These are phyloP conservation scores for Hycleus phaleratus DNA, from an alignment of 1,140 invertebrate genomes.

Conservation along the genomic window DNA sequence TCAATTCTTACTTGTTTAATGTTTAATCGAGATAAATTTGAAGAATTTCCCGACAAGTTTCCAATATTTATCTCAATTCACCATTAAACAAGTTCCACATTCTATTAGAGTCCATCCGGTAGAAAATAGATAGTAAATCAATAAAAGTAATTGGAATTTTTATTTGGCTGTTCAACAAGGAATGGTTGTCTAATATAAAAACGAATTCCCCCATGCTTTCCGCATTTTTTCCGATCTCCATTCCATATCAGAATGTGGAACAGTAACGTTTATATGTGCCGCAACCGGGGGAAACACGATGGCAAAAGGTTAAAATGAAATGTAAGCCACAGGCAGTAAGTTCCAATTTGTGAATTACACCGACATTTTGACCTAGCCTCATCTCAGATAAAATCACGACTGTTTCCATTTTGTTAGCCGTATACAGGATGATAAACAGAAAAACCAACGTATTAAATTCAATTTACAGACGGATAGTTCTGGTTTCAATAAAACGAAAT, in stretches of 20 bases:
- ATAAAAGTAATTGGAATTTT: conserved; percentile 19
- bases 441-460: too few relatives aligned
- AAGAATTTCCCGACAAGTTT: conserved; percentile 4
- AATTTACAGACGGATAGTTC: too few relatives aligned
- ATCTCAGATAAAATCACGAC: conserved; percentile 16
- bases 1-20: neutral
- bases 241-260: too few relatives aligned
- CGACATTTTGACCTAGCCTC: conserved; percentile 13
- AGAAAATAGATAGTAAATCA: conserved; percentile 16
- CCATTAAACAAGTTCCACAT: conserved; percentile 6
- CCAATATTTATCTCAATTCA: conserved; percentile 9
- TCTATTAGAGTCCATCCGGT: conserved; percentile 10
- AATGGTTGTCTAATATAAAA: conserved; percentile 17
- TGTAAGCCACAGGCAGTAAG: conserved; percentile 15
- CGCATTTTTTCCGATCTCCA: too few relatives aligned
- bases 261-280: too few relatives aligned
- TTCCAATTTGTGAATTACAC: conserved; percentile 15
- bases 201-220: neutral
- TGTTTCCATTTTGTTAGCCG: conserved; percentile 5
- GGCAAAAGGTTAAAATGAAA: conserved; percentile 12
- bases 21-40: neutral
- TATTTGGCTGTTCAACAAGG: conserved; percentile 17
- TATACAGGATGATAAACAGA: neutral
- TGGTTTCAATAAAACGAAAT: too few relatives aligned
- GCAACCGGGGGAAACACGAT: too few relatives aligned